These are phyloP conservation scores for Drosophila antonietae DNA, from an alignment of 2,888 invertebrate genomes.

Conservation along the genomic window DNA sequence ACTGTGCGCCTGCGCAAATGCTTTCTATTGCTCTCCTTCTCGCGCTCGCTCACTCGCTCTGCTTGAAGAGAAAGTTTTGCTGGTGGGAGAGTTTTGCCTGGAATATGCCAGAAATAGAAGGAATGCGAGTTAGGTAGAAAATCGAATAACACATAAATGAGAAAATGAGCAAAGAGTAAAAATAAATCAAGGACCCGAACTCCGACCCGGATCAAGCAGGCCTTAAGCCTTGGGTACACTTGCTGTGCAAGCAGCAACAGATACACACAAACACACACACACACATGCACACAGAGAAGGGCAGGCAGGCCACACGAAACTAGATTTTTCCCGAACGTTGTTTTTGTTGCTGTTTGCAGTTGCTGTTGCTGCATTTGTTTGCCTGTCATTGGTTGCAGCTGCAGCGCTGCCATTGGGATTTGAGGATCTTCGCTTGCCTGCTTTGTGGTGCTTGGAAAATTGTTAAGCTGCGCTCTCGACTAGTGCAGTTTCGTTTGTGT, in stretches of 20 bases:
- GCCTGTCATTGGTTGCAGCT: conserved; percentile 62
- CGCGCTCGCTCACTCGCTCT: conserved; percentile 1
- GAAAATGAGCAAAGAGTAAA: conserved; percentile 59
- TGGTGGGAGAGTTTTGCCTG: conserved; percentile 27
- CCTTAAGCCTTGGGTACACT: conserved; percentile 66
- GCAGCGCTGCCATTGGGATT: conserved; percentile 50
- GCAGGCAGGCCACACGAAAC: conserved; percentile 27
- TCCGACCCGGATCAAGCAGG: conserved; percentile 52
- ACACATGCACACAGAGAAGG: conserved; percentile 3
- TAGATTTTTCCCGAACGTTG: conserved; percentile 34
- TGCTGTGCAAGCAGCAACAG: conserved; percentile 67
- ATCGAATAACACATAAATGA: conserved; percentile 22
- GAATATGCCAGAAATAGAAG: conserved; percentile 49
- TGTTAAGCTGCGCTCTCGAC: conserved; percentile 63
- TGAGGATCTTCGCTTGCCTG: conserved; percentile 55
- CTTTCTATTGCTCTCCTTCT: conserved; percentile 36
- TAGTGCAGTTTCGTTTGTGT: conserved; percentile 80
- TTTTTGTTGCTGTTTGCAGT: conserved; percentile 28
- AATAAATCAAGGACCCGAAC: conserved; percentile 75
- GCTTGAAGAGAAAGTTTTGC: conserved; percentile 67
- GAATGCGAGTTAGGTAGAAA: conserved; percentile 65
- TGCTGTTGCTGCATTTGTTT: conserved; percentile 57
- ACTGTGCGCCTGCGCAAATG: conserved; percentile 62
- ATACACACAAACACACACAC: conserved; percentile 35
- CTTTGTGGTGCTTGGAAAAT: conserved; percentile 58